Evolutionary conservation across 2,888 invertebrate genomes (phyloP).

Genomic region (Antheraea yamamai): DNA sequence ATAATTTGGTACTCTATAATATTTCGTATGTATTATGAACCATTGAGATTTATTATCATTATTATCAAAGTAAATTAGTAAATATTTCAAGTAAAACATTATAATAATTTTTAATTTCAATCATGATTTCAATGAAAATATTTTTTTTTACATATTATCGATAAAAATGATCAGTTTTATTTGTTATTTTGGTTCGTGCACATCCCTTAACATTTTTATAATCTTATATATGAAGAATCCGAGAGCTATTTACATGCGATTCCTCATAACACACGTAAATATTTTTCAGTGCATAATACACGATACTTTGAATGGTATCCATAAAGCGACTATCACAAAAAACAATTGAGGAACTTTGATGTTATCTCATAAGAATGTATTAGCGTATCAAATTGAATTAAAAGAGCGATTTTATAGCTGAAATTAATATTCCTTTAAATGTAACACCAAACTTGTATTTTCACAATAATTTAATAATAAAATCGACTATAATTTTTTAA

Average conservation of each 20-base stretch:
- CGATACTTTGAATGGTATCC: not conserved
- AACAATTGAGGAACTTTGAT: conserved; percentile 21
- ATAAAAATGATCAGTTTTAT: not conserved
- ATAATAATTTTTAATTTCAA: not conserved
- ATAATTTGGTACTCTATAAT: not conserved
- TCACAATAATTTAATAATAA: too few species aligned
- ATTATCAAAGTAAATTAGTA: not conserved
- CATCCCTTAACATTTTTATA: conserved; percentile 13
- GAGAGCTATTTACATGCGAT: conserved; percentile 45
- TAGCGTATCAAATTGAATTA: not conserved
- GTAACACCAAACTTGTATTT: not conserved
- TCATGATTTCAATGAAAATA: too few species aligned
- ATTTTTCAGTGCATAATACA: not conserved
- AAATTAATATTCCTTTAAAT: not conserved
- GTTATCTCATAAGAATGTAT: conserved; percentile 19
- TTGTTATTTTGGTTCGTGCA: not conserved
- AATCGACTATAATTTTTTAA: too few species aligned
- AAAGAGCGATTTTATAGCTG: not conserved
- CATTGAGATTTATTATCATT: not conserved
- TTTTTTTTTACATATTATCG: too few species aligned
- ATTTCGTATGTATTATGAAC: not conserved
- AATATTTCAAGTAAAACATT: not conserved
- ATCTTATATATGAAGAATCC: conserved; percentile 13
- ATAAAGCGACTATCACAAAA: conserved; percentile 12
- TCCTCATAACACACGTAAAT: conserved; percentile 23